A percentile compares a stretch with the other conserved stretches of the same genome.
These are phyloP conservation scores for Pterobdella sp. DNA, from an alignment of 2,888 invertebrate genomes.

Conservation along the genomic window DNA sequence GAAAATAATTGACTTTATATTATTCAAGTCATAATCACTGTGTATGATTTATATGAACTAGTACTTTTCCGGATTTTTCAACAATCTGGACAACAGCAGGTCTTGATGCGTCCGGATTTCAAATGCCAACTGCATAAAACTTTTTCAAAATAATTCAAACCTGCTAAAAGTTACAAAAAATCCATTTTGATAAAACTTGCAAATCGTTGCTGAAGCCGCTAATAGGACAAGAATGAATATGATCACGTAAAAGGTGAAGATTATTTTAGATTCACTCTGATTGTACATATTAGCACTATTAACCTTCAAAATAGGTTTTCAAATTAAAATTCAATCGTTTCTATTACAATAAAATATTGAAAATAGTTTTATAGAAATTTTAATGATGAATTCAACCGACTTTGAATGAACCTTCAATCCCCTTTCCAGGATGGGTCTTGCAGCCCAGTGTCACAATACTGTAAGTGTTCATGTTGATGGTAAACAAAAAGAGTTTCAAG, in stretches of 20 bases:
- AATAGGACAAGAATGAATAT: background rate
- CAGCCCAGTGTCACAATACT: background rate
- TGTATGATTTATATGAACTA: no score
- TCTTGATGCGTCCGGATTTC: no score
- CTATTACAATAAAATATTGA: background rate
- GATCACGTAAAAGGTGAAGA: constrained; percentile 13
- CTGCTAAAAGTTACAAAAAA: background rate
- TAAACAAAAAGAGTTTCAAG: background rate
- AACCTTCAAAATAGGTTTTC: background rate
- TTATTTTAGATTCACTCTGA: background rate
- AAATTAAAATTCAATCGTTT: background rate
- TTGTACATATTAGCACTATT: constrained; percentile 2
- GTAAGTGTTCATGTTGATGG: background rate
- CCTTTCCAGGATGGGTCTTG: background rate
- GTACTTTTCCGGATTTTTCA: no score
- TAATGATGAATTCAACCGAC: background rate
- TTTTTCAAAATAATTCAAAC: background rate
- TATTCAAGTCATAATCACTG: no score
- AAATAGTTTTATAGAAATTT: background rate
- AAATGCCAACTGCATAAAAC: background rate
- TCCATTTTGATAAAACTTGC: constrained; percentile 12
- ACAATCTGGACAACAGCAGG: no score
- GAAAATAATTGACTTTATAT: no score
- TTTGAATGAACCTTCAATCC: background rate
- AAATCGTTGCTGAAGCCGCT: no score